Conservation (phyloP, 2,113 vertebrate genomes). For the Rhagologus leucostigma region DNA sequence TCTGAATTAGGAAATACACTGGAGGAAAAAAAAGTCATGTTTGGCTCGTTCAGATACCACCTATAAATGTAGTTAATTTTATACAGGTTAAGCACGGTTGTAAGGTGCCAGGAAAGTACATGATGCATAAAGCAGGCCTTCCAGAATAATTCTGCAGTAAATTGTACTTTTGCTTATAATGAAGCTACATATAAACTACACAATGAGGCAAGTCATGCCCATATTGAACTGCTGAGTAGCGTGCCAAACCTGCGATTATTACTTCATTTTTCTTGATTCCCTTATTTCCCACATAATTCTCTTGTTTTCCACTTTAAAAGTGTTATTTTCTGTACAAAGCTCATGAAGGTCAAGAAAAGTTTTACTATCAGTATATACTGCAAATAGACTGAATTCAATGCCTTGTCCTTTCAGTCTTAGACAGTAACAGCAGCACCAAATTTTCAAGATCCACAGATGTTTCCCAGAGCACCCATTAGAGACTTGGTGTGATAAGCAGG, state of each 20-base stretch:
- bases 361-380: neutral
- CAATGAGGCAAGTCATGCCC: slow-evolving; percentile 17
- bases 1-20: slow-evolving; percentile 14
- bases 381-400: neutral
- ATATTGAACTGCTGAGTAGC: neutral
- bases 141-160: slow-evolving; percentile 8
- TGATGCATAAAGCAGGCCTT: slow-evolving; percentile 29
- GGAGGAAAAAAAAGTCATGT: neutral
- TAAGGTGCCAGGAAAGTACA: slow-evolving; percentile 14
- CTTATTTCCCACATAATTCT: slow-evolving; percentile 21
- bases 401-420: neutral
- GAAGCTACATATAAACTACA: slow-evolving; percentile 49
- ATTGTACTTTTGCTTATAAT: slow-evolving; percentile 54
- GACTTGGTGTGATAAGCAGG: neutral
- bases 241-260: slow-evolving; percentile 2
- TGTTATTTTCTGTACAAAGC: neutral
- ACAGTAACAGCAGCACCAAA: neutral
- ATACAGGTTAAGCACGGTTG: slow-evolving; percentile 12
- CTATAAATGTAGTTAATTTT: slow-evolving; percentile 41
- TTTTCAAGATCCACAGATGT: neutral
- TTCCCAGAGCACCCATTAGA: neutral
- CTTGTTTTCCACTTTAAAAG: neutral
- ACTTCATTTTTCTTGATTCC: slow-evolving; percentile 64
- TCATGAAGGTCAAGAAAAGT: neutral
- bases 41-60: neutral